Evolutionary conservation across 2,113 vertebrate genomes (phyloP).

Genomic region (Coptodon rendalli): DNA sequence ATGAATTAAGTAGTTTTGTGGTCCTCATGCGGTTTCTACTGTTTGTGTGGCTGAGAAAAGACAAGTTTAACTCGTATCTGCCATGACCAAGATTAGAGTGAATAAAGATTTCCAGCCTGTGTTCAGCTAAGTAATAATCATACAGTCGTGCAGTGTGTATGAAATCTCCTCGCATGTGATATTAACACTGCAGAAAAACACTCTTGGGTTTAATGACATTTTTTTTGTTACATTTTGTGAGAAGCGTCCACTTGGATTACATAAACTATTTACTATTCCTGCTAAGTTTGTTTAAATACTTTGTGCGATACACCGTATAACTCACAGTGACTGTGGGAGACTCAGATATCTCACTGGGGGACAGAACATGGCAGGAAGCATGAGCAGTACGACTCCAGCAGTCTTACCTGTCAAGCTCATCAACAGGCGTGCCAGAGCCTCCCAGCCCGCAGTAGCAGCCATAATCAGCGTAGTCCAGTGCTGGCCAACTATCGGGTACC

Average conservation of each 20-base stretch:
- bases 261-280: background rate
- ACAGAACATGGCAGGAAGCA: background rate
- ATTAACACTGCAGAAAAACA: background rate
- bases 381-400: background rate
- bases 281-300: background rate
- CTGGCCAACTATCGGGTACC: slow-evolving; percentile 63
- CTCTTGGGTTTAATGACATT: background rate
- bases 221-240: background rate
- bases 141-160: background rate
- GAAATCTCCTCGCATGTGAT: background rate
- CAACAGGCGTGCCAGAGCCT: slow-evolving; percentile 75
- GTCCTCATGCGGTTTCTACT: background rate
- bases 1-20: background rate
- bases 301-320: accelerated
- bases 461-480: slow-evolving; percentile 61
- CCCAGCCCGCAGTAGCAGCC: slow-evolving; percentile 83
- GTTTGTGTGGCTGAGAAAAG: background rate
- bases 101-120: background rate
- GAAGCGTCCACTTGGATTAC: background rate
- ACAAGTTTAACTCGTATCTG: background rate
- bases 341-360: background rate
- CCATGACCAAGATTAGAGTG: background rate
- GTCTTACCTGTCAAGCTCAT: slow-evolving; percentile 76
- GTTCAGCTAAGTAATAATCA: background rate
- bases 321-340: background rate